These are phyloP conservation scores for Cantharis flavilabris DNA, from an alignment of 2,888 invertebrate species.

Conservation along the genomic window DNA sequence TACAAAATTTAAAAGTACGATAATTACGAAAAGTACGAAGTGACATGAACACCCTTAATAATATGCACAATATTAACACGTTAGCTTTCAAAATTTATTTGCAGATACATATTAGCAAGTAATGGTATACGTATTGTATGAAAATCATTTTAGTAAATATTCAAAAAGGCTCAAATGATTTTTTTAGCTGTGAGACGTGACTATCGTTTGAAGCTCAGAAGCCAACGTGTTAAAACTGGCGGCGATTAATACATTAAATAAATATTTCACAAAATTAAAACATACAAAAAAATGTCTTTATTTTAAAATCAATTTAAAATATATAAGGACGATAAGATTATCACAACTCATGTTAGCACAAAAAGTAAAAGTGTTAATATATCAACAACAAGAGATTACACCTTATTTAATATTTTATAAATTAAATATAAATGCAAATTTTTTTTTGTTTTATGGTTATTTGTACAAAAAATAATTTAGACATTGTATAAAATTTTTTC, in stretches of 20 bases:
- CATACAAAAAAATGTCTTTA: not conserved
- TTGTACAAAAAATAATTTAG: slow-evolving; percentile 5
- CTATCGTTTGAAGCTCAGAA: not conserved
- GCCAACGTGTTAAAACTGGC: not conserved
- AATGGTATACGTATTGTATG: not conserved
- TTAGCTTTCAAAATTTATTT: not conserved
- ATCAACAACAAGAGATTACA: slow-evolving; percentile 1
- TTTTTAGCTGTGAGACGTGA: not conserved
- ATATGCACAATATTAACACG: slow-evolving; percentile 5
- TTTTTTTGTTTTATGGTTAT: not conserved
- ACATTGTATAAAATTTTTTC: not conserved
- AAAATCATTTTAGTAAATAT: not conserved
- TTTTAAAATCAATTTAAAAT: not conserved
- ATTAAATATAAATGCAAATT: not conserved
- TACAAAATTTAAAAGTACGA: too few species aligned
- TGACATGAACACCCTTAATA: too few species aligned
- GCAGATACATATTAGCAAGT: not conserved
- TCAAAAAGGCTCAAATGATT: not conserved
- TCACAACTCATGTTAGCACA: not conserved
- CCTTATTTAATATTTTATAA: not conserved
- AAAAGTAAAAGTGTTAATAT: not conserved
- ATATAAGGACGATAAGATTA: not conserved
- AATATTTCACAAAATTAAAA: not conserved
- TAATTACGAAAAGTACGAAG: too few species aligned
- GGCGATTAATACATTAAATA: not conserved